Evolutionary conservation across 2,113 vertebrate species (phyloP), one percentile per base, ranked within the genome.

Genomic region (Procapra przewalskii): DNA sequence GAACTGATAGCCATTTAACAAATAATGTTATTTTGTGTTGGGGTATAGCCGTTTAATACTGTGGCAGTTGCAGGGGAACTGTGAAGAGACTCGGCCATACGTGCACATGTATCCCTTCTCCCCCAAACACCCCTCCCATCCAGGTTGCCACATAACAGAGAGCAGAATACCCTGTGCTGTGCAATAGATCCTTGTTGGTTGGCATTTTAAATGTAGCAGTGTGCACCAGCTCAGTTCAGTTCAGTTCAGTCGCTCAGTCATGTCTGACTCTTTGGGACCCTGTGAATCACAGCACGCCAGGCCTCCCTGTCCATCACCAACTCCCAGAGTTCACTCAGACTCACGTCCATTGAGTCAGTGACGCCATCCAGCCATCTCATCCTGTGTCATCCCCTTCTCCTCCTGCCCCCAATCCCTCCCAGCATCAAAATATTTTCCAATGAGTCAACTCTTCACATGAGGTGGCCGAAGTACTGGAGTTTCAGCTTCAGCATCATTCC

Each of bases 261-360:
- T 11, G 9, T 25, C 55, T 4, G 9, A 57, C 55, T 57, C 23
- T 55, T 55, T 25, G 55, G 0, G 3, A 57, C 55, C 55, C 9
- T 23, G 1, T 4, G 55, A 57, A 57, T 25, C 55, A 23, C 55
- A 57, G 55, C 23, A 11, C 1, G 23, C 23, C 55, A 57, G 23
- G 23, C 23, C 23, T 25, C 23, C 23, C 55, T 57, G 55, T 57
- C 23, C 9, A 57, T 57, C 55, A 57, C 55, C 55, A 25, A 1
- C 55, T 57, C 55, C 55, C 3, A 1, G 55, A 57, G 55, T 57
- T 25, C 55, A 25, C 8, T 57, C 55, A 57, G 23, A 25, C 55
- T 57, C 55, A 57, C 1, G 1, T 25, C 55, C 23, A 57, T 10
- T 3, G 3, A 25, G 55, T 57, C 9, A 0, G 55, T 10, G 55